Evolutionary conservation across 2,113 vertebrate genomes (phyloP), one percentile per base, ranked within the genome.

Genomic region (Setophaga coronata): DNA sequence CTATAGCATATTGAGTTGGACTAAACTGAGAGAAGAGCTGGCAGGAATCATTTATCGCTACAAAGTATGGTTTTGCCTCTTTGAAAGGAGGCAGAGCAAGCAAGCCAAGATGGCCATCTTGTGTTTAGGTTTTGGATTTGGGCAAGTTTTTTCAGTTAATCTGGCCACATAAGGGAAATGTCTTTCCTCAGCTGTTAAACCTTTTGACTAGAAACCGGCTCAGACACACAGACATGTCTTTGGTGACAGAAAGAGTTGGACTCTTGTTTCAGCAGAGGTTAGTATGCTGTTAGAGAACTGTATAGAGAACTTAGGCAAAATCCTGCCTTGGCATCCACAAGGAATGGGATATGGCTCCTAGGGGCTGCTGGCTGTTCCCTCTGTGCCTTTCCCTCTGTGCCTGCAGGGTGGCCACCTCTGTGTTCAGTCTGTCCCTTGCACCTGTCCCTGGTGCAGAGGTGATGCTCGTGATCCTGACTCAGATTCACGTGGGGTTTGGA

Each of bases 1-100:
- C 56, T 93, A 4, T 76, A 62, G 65, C 65, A 65, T 92, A 89
- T 82, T 79, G 72, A 81, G 9, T 90, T 95, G 64, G 76, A 60
- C 36, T 77, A 71, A 73, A 70, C 45, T 87, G 83, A 64, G 64
- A 76, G 62, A 65, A 82, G 74, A 72, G 64, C 73, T 74, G 67
- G 74, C 71, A 81, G 72, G 36, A 96, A 66, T 74, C 61, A 51
- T 60, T 92, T 81, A 33, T 70, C 76, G 36, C 50, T 76, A 26
- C 28, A 29, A 73, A 56, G n/a, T 60, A 18, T 67, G 36, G 25
- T n/a, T 86, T 92, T 90, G n/a, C 20, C 23, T 90, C 29, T 65
- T 20, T 48, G 60, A 61, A 89, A 89, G 43, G 47, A 57, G 31
- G 53, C 51, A 80, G 57, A 80, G 31, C 51, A 73, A 77, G 18